phyloP scores from a whole-genome alignment of 2,113 vertebrate genomes.

The Pollachius pollachius region DNA sequence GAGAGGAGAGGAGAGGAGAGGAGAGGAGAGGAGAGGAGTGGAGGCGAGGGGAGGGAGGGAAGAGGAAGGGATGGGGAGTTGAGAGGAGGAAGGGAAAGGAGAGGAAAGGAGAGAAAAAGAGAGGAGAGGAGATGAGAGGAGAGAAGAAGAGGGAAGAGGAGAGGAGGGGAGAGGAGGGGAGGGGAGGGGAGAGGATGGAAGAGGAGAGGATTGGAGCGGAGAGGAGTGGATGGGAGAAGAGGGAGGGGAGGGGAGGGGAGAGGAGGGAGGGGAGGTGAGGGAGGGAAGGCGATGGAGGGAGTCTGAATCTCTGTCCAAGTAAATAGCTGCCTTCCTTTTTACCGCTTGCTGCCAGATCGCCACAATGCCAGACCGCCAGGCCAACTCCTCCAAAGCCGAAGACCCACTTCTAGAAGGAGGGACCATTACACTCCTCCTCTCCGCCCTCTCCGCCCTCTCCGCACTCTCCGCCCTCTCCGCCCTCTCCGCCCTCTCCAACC shows the following conservation, averaged over 20 bases:
- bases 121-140: too few relatives aligned
- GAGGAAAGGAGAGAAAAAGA: too few relatives aligned
- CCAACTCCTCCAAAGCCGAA: slow-evolving; percentile 44
- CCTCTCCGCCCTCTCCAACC: slow-evolving; percentile 10
- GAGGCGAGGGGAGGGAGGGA: too few relatives aligned
- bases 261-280: too few relatives aligned
- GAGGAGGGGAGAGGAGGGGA: slow-evolving; percentile 29
- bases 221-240: too few relatives aligned
- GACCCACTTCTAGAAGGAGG: slow-evolving; percentile 27
- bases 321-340: slow-evolving; percentile 50
- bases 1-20: background rate
- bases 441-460: slow-evolving; percentile 5
- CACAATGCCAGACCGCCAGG: slow-evolving; percentile 44
- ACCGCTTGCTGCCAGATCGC: slow-evolving; percentile 11
- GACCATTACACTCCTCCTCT: slow-evolving; percentile 25
- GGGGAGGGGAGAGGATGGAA: background rate
- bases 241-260: too few relatives aligned
- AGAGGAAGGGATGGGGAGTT: too few relatives aligned
- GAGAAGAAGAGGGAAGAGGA: background rate
- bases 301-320: slow-evolving; percentile 40
- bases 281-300: slow-evolving; percentile 1
- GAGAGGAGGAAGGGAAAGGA: too few relatives aligned
- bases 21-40: too few relatives aligned
- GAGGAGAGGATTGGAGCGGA: too few relatives aligned
- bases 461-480: slow-evolving; percentile 8